Conservation (phyloP, 2,888 invertebrate species). For the Lepidocyrtoides sp. region DNA sequence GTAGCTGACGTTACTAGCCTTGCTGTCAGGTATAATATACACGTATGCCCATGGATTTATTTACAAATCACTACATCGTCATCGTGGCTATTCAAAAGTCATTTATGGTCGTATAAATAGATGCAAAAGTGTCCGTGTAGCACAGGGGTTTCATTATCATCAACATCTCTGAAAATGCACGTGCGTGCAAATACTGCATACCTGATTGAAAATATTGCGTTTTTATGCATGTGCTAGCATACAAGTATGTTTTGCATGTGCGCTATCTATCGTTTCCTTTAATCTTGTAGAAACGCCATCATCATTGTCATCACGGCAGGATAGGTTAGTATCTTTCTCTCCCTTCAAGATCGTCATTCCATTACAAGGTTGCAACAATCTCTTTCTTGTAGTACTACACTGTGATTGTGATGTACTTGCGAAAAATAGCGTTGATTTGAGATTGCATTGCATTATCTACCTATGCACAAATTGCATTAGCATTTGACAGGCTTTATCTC, state of each 20-base stretch:
- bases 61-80: not conserved
- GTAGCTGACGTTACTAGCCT: slow-evolving; percentile 44
- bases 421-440: not conserved
- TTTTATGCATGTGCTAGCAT: no score
- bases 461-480: slow-evolving; percentile 21
- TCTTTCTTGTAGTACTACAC: slow-evolving; percentile 1
- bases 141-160: not conserved
- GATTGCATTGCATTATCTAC: not conserved
- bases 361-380: slow-evolving; percentile 11
- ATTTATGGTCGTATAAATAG: not conserved
- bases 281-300: slow-evolving; percentile 50
- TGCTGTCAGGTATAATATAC: not conserved
- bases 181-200: not conserved
- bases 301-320: slow-evolving; percentile 11
- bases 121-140: not conserved
- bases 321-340: slow-evolving; percentile 9
- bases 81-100: not conserved
- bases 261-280: slow-evolving; percentile 23
- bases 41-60: not conserved
- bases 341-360: slow-evolving; percentile 17
- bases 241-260: no score
- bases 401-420: not conserved
- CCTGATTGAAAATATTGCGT: no score
- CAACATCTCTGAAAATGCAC: slow-evolving; percentile 12
- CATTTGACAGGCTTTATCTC: not conserved